Percentiles rank a stretch among this genome's conserved stretches.
phyloP scores from a whole-genome alignment of 64 coral and sea anemone genomes.

The Porites australiensis region DNA sequence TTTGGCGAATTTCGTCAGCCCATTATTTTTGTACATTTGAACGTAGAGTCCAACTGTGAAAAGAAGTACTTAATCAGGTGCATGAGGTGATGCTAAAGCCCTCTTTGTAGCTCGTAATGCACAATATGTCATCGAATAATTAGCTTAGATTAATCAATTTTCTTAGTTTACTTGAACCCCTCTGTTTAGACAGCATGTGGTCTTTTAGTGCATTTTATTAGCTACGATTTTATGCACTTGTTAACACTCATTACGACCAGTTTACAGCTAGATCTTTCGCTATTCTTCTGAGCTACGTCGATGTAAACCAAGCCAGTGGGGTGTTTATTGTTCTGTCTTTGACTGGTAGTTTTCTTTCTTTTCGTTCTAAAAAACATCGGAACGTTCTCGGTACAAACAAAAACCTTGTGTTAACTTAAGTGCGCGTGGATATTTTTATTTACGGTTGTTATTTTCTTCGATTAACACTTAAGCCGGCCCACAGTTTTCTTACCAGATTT shows the following conservation, averaged over 20 bases:
- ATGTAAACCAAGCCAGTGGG: conserved; percentile 66
- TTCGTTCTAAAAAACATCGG: conserved; percentile 54
- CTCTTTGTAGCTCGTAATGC: conserved; percentile 19
- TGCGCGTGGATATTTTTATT: conserved; percentile 3
- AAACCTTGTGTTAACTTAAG: conserved; percentile 19
- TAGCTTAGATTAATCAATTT: conserved; percentile 33
- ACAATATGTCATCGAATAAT: conserved; percentile 8
- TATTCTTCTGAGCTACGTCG: conserved; percentile 49
- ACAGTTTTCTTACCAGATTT: conserved; percentile 27
- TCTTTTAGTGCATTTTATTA: conserved; percentile 78
- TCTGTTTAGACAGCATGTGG: conserved; percentile 67
- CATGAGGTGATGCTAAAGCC: neutral
- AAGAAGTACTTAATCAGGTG: neutral
- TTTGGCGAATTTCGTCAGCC: neutral
- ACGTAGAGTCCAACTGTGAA: neutral
- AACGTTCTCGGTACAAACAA: conserved; percentile 40
- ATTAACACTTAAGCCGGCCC: conserved; percentile 19
- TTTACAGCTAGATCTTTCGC: conserved; percentile 49
- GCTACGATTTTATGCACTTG: conserved; percentile 40
- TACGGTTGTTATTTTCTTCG: conserved; percentile 15
- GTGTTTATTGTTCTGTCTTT: conserved; percentile 18
- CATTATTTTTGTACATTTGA: conserved; percentile 8
- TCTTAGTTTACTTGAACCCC: conserved; percentile 60
- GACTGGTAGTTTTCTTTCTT: conserved; percentile 49
- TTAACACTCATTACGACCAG: conserved; percentile 28